phyloP scores from a whole-genome alignment of 1,140 invertebrate species.

The Trachymyrmex cornetzi region DNA sequence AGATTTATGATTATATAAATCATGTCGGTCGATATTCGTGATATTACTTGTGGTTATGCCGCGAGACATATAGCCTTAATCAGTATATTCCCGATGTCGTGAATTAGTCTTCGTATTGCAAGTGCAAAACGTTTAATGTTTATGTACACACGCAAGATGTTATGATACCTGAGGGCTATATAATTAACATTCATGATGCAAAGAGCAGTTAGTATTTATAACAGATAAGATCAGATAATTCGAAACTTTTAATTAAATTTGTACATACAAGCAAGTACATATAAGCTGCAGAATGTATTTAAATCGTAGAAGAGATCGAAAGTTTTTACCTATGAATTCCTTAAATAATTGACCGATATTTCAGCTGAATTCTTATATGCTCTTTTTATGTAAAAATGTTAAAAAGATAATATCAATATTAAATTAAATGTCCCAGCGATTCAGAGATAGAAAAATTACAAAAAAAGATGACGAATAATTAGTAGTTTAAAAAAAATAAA shows the following conservation, averaged over 20 bases:
- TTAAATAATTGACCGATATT: background rate
- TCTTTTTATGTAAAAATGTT: background rate
- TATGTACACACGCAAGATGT: background rate
- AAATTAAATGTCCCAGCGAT: background rate
- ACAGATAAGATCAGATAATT: constrained; percentile 9
- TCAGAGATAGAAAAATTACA: too few species aligned
- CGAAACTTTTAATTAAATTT: constrained; percentile 26
- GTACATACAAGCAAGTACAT: background rate
- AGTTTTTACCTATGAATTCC: background rate
- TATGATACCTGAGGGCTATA: background rate
- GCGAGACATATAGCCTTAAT: background rate
- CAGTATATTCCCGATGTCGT: background rate
- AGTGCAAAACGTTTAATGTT: background rate
- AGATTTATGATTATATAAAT: constrained; percentile 22
- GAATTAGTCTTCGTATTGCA: constrained; percentile 10
- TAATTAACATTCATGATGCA: constrained; percentile 7
- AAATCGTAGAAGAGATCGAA: background rate
- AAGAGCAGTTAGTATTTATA: constrained; percentile 10
- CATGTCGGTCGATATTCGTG: background rate
- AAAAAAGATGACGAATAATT: too few species aligned
- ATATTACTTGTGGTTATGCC: background rate
- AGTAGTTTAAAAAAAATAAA: too few species aligned
- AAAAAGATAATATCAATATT: constrained; percentile 16
- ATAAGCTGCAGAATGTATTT: background rate
- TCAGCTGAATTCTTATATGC: background rate